Evolutionary conservation across 2,888 invertebrate genomes (phyloP).

Genomic region (Drosophila kambysellisi): DNA sequence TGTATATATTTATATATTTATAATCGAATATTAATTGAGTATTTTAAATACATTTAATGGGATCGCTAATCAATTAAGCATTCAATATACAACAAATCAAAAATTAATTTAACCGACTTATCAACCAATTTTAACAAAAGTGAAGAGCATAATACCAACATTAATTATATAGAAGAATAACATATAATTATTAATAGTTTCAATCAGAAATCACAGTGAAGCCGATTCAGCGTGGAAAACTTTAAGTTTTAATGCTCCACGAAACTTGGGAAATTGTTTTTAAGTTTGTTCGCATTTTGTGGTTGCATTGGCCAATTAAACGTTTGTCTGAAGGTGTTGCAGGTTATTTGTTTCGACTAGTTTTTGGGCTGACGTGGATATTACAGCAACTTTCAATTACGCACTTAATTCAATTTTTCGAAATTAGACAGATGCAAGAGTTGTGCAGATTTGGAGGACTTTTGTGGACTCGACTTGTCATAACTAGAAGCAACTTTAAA

Average conservation of each 20-base stretch:
- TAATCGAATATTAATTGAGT: background rate
- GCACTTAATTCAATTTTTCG: constrained; percentile 52
- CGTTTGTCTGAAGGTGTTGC: constrained; percentile 24
- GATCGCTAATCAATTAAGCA: background rate
- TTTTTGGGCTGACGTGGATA: constrained; percentile 10
- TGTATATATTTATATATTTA: background rate
- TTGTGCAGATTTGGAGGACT: background rate
- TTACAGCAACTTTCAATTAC: constrained; percentile 39
- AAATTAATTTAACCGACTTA: background rate
- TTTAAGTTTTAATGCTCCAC: background rate
- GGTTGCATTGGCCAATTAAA: background rate
- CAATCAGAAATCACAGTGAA: background rate
- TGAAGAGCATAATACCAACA: background rate
- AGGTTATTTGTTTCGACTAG: constrained; percentile 14
- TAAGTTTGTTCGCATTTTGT: background rate
- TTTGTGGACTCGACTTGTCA: constrained; percentile 30
- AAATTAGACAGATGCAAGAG: constrained; percentile 26
- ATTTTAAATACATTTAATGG: background rate
- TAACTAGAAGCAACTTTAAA: constrained; percentile 38
- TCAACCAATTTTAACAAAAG: background rate
- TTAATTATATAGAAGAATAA: background rate
- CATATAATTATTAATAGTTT: background rate
- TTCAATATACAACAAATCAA: background rate
- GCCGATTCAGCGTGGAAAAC: background rate
- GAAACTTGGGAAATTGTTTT: background rate